A percentile compares a stretch with the other conserved stretches of the same genome.
Evolutionary conservation across 2,797 vertebrate species (phyloP).

Genomic region (Discoglossus pictus): DNA sequence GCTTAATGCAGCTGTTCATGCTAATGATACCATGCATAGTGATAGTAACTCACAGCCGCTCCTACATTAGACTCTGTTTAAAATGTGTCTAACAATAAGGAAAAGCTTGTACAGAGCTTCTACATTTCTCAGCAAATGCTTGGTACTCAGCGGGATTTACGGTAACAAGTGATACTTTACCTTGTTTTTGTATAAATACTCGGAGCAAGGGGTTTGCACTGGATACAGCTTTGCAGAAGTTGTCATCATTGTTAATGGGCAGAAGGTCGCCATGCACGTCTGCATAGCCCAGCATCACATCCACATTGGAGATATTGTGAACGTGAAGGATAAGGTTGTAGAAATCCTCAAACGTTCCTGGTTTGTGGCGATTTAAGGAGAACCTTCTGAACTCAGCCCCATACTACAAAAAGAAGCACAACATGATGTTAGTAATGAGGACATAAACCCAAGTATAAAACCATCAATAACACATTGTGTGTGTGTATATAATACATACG

Average conservation of each 20-base stretch:
- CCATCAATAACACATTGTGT: no score
- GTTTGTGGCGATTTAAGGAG: conserved; percentile 89
- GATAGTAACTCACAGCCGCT: no score
- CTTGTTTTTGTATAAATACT: conserved; percentile 96
- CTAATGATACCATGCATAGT: no score
- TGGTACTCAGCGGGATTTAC: no score
- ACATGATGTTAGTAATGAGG: conserved; percentile 7
- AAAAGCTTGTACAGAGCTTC: no score
- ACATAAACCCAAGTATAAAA: conserved; percentile 21
- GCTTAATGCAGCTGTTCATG: no score
- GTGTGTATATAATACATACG: no score
- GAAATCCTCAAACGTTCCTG: conserved; percentile 96
- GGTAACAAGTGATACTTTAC: conserved; percentile 66
- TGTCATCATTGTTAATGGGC: conserved; percentile 97
- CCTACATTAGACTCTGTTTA: no score
- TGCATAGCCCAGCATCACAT: conserved; percentile 94
- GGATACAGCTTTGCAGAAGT: conserved; percentile 95
- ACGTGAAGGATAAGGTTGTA: conserved; percentile 93
- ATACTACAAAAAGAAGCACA: conserved; percentile 76
- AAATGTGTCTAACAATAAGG: no score
- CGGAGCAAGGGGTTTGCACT: conserved; percentile 91
- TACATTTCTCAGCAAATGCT: no score
- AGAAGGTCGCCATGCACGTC: conserved; percentile 95
- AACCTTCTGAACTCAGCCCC: conserved; percentile 96
- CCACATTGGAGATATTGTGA: conserved; percentile 90